Evolutionary conservation across 1,140 invertebrate genomes (phyloP), one percentile per base, ranked within the genome.

Genomic region (Physella acuta): DNA sequence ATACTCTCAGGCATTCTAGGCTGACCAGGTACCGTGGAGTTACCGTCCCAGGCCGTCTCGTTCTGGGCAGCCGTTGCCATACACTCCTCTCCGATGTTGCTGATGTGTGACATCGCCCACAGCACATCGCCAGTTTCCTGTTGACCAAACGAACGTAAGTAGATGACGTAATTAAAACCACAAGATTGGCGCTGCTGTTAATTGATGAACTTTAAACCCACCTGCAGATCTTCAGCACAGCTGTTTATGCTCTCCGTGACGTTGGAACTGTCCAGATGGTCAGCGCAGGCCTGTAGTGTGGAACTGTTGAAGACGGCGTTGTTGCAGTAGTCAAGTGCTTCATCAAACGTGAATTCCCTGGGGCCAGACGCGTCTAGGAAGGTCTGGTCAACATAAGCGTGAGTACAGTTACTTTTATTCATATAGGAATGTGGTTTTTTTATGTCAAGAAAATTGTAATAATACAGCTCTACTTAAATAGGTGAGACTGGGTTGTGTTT

Each of bases 201-300:
- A n/a, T n/a, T n/a, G n/a, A n/a, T n/a, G n/a, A n/a, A n/a, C n/a
- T n/a, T n/a, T n/a, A n/a, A n/a, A n/a, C n/a, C n/a, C n/a, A 78
- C 70, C 75, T 79, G 17, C 62, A 82, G 49, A 80, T 83, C 74
- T 69, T 78, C 49, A 70, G 80, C 73, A 79, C 77, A 77, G 75
- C 79, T 73, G 65, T 78, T 73, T 33, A 80, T 64, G 39, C 70
- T 60, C 34, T 76, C 56, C 58, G 65, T 67, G 62, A 81, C 67
- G 28, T 72, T 55, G 36, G 69, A 61, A 55, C 69, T 36, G 74
- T 80, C 65, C 58, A 81, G 61, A 74, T 81, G 58, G 52, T 74
- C 33, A 71, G 73, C 66, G 65, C 82, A 72, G 28, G 76, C 36
- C 31, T 78, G 53, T 70, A 81, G 66, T 68, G 80, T 71, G 58